Conservation (phyloP, 2,888 invertebrate genomes). For the Meliscaeva auricollis region DNA sequence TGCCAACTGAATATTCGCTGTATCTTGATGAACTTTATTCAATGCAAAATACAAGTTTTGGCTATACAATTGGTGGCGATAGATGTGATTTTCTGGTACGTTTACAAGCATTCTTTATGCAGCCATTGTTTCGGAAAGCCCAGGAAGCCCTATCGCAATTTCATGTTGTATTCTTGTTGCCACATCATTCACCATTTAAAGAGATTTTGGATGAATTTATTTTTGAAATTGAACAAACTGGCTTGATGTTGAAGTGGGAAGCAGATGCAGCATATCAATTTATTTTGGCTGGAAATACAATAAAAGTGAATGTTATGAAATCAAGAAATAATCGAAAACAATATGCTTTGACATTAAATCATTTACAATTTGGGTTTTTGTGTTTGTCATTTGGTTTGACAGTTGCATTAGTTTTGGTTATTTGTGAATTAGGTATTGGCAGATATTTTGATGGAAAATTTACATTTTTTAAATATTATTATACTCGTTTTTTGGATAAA, state of each 20-base stretch:
- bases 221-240: slow-evolving; percentile 26
- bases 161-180: not conserved
- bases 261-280: slow-evolving; percentile 3
- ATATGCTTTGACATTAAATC: not conserved
- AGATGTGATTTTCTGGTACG: slow-evolving; percentile 20
- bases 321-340: not conserved
- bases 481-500: too few relatives aligned
- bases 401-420: slow-evolving; percentile 6
- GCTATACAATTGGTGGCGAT: slow-evolving; percentile 21
- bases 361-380: slow-evolving; percentile 35
- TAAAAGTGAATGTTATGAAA: not conserved
- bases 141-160: not conserved
- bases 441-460: too few relatives aligned
- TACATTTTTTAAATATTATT: too few relatives aligned
- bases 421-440: not conserved
- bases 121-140: slow-evolving; percentile 11
- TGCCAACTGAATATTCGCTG: not conserved
- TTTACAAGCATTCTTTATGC: not conserved
- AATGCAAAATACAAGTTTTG: slow-evolving; percentile 34
- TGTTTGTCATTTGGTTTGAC: slow-evolving; percentile 10
- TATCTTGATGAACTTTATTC: not conserved
- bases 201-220: slow-evolving; percentile 34
- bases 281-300: not conserved
- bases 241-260: slow-evolving; percentile 36
- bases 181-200: slow-evolving; percentile 19